phyloP scores from a whole-genome alignment of 64 coral and sea anemone genomes.

The Exaiptasia diaphana region DNA sequence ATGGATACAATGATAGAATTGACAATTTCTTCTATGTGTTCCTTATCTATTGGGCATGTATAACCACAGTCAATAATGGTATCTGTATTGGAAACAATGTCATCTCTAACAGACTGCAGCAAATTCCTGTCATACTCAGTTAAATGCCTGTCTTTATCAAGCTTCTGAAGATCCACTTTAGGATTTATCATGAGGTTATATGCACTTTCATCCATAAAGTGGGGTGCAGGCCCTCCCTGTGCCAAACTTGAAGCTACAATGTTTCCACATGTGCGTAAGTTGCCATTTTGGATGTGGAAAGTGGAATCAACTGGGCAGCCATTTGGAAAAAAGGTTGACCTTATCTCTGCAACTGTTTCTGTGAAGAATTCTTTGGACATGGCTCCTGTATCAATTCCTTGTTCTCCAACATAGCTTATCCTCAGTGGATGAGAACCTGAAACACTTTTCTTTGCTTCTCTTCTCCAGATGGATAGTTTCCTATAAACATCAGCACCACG shows the following conservation, averaged over 20 bases:
- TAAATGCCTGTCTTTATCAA: slow-evolving; percentile 17
- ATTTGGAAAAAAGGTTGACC: slow-evolving; percentile 11
- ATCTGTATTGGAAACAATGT: slow-evolving; percentile 6
- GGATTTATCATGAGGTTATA: neutral
- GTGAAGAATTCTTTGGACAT: slow-evolving; percentile 20
- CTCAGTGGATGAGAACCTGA: neutral
- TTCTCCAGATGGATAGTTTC: slow-evolving; percentile 19
- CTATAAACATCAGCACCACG: neutral
- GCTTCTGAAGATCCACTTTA: neutral
- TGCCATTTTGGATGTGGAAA: slow-evolving; percentile 35
- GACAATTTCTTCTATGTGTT: slow-evolving; percentile 22
- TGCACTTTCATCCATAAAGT: slow-evolving; percentile 34
- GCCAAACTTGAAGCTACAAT: slow-evolving; percentile 40
- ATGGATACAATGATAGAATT: slow-evolving; percentile 25
- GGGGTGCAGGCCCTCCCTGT: slow-evolving; percentile 35
- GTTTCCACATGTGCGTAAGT: slow-evolving; percentile 21
- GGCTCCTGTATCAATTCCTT: slow-evolving; percentile 32
- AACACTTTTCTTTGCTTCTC: neutral
- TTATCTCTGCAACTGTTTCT: slow-evolving; percentile 8
- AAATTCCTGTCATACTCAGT: slow-evolving; percentile 12
- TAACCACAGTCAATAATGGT: slow-evolving; percentile 50
- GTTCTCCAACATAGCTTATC: slow-evolving; percentile 12
- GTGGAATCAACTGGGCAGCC: slow-evolving; percentile 28
- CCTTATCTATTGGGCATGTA: slow-evolving; percentile 25
- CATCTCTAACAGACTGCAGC: neutral